Base-by-base conservation (phyloP, 92 coral and sea anemone genomes). In the Anthopleura xanthogrammica region DNA sequence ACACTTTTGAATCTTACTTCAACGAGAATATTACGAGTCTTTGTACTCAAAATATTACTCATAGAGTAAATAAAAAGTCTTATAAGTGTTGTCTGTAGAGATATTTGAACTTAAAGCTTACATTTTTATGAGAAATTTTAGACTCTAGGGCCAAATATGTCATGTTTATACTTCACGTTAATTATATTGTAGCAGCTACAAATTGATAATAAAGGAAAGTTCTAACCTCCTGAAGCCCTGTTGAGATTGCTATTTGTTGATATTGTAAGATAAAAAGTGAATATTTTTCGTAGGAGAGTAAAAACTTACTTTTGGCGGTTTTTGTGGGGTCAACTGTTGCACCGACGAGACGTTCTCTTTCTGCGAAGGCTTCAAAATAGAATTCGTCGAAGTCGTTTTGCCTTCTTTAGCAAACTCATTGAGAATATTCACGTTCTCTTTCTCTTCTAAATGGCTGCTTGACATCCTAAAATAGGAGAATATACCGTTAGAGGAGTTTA, bases 291-390 rank as follows among this genome's bases (percentile, higher is more conserved):
- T 43, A 56, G 71, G 22, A 81, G 23, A 41, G 71, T 3, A 17
- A 9, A 24, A 12, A 23, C 81, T 56, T 85, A 85, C 88, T 79
- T 85, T 85, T 65, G 88, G 88, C 77, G 78, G 24, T 79, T 78
- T 85, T 23, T 85, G 70, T 16, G 88, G 83, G 43, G 88, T 77
- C 79, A 85, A 85, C 83, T 78, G 88, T 12, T 39, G n/a, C 41
- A 12, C 41, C 16, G 46, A 39, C 73, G 29, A 79, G 29, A 75
- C 92, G 83, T 90, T 90, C 48, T 41, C 77, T 82, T 54, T 85
- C 60, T 90, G 93, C 16, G 93, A 90, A 85, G 92, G 75, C 78
- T 85, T 91, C 87, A 91, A 91, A 85, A 91, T 91, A 84, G 94
- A 91, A 52, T 74, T 81, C 75, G 77, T 81, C 41, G 48, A 19